A percentile compares a stretch with the other conserved stretches of the same genome.
phyloP scores from a whole-genome alignment of 2,888 invertebrate genomes.

The Cheilosia grossa region DNA sequence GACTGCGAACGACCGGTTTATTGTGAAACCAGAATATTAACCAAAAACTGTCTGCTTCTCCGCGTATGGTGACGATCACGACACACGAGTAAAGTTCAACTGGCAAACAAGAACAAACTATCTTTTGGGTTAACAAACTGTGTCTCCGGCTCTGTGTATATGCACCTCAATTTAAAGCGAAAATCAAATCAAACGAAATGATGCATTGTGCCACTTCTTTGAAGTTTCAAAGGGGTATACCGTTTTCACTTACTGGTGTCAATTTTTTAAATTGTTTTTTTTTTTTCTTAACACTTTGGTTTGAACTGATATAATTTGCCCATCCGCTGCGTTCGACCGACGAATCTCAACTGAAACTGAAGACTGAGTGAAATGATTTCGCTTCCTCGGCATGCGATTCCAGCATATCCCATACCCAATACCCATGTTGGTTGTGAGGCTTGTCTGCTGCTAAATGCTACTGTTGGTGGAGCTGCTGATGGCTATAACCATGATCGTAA shows the following conservation, averaged over 20 bases:
- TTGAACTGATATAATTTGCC: constrained; percentile 37
- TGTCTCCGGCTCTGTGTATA: constrained; percentile 31
- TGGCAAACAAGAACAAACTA: constrained; percentile 8
- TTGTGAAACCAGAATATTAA: constrained; percentile 35
- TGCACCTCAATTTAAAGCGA: constrained; percentile 12
- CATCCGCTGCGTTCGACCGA: constrained; percentile 71
- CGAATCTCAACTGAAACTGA: constrained; percentile 74
- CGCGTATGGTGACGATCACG: constrained; percentile 15
- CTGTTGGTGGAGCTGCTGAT: constrained; percentile 49
- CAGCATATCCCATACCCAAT: constrained; percentile 11
- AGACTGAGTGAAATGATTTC: constrained; percentile 61
- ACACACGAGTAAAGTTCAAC: constrained; percentile 23
- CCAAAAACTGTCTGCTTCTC: constrained; percentile 53
- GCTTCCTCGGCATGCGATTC: constrained; percentile 64
- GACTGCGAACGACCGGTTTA: constrained; percentile 60
- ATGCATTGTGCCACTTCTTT: constrained; percentile 56
- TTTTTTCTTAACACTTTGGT: constrained; percentile 32
- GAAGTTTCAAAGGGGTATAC: constrained; percentile 11
- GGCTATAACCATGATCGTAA: constrained; percentile 43
- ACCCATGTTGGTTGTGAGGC: constrained; percentile 9
- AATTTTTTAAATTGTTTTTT: background rate
- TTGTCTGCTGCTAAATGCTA: constrained; percentile 30
- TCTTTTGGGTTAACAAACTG: constrained; percentile 70
- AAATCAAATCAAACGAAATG: constrained; percentile 13
- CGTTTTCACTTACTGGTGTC: constrained; percentile 44